Conservation (phyloP, 2,888 invertebrate genomes). For the Gymnosoma rotundatum region DNA sequence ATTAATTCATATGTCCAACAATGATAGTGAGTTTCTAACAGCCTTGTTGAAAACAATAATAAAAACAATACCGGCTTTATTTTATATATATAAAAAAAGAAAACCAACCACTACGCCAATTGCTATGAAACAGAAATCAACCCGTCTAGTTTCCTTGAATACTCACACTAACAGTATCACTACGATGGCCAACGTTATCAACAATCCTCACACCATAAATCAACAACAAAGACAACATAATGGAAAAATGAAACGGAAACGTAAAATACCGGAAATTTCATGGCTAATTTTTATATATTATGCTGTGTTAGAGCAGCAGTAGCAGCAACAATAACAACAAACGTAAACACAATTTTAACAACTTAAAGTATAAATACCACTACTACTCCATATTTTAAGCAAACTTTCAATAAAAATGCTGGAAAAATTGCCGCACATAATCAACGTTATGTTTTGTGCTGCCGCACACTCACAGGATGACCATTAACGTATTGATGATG, state of each 20-base stretch:
- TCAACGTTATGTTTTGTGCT: slow-evolving; percentile 55
- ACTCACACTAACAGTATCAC: slow-evolving; percentile 11
- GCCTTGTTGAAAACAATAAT: slow-evolving; percentile 10
- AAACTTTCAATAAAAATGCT: background rate
- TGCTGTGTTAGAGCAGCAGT: slow-evolving; percentile 43
- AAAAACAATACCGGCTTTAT: background rate
- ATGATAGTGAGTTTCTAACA: slow-evolving; percentile 54
- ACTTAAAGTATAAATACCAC: slow-evolving; percentile 38
- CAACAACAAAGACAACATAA: slow-evolving; percentile 50
- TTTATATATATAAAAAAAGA: slow-evolving; percentile 50
- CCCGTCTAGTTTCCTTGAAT: slow-evolving; percentile 46
- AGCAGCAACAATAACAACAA: slow-evolving; percentile 21
- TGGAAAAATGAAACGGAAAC: slow-evolving; percentile 78
- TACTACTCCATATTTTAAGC: slow-evolving; percentile 10
- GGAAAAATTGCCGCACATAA: slow-evolving; percentile 1
- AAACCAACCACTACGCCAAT: background rate
- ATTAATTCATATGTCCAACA: slow-evolving; percentile 42
- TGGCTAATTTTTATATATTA: slow-evolving; percentile 75
- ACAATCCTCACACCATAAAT: slow-evolving; percentile 11
- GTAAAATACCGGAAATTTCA: slow-evolving; percentile 80
- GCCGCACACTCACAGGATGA: slow-evolving; percentile 53
- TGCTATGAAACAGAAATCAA: slow-evolving; percentile 34
- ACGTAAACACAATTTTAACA: background rate
- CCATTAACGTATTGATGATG: slow-evolving; percentile 63
- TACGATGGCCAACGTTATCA: slow-evolving; percentile 5